Percentiles rank a stretch among this genome's conserved stretches.
Conservation (phyloP, 2,888 invertebrate species). For the Teinopalpus imperialis region DNA sequence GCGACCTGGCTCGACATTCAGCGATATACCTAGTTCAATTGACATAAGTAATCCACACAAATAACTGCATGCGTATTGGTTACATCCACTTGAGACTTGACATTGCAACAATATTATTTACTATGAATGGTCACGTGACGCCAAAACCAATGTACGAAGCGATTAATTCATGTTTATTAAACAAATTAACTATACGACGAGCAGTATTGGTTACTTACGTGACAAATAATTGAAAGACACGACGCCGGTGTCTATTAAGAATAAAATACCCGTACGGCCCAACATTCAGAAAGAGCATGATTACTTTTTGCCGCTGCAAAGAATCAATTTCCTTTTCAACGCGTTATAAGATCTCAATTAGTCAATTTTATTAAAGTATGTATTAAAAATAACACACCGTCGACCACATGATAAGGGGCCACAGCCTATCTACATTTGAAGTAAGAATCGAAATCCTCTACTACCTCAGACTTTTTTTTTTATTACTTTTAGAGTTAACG, state of each 20-base stretch:
- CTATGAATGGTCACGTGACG: conserved; percentile 58
- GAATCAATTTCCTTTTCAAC: too few species aligned
- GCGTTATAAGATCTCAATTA: too few species aligned
- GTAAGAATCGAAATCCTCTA: too few species aligned
- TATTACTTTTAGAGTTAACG: too few species aligned
- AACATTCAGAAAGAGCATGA: background rate
- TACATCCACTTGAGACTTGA: conserved; percentile 66
- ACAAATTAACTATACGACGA: conserved; percentile 63
- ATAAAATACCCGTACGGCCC: conserved; percentile 17
- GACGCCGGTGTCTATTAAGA: conserved; percentile 18
- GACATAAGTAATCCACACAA: conserved; percentile 49
- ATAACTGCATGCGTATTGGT: conserved; percentile 42
- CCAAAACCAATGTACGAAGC: conserved; percentile 38
- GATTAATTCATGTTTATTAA: conserved; percentile 77
- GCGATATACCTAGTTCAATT: conserved; percentile 38
- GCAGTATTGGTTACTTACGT: conserved; percentile 35
- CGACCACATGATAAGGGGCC: too few species aligned
- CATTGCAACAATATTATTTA: conserved; percentile 61
- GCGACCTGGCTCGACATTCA: conserved; percentile 29
- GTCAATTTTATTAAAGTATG: too few species aligned
- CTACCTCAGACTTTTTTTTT: too few species aligned
- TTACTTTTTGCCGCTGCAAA: background rate
- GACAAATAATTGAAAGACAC: conserved; percentile 33
- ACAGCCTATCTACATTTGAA: too few species aligned
- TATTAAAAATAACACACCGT: too few species aligned